phyloP scores from a whole-genome alignment of 2,113 vertebrate genomes.

The Artemisiospiza belli region DNA sequence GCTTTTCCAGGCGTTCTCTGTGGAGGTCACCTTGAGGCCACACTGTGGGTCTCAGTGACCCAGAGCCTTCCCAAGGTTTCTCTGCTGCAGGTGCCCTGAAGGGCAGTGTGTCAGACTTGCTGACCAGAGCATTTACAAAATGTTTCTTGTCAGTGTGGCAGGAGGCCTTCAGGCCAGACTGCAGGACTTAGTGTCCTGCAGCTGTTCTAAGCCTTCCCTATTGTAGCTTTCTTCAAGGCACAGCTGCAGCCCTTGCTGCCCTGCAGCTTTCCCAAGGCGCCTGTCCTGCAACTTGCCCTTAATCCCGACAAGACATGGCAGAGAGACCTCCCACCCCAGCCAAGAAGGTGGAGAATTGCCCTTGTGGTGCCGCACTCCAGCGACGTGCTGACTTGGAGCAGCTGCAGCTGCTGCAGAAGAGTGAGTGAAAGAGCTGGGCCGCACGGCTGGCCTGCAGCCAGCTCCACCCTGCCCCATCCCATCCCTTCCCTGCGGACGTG shows the following conservation, averaged over 20 bases:
- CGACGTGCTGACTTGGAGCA: neutral
- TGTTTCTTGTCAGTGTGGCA: neutral
- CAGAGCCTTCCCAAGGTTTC: neutral
- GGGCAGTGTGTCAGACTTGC: neutral
- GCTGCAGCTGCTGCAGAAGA: neutral
- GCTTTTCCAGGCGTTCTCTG: neutral
- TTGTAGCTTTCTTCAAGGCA: neutral
- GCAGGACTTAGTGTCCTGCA: neutral
- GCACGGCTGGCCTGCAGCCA: neutral
- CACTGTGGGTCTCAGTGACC: neutral
- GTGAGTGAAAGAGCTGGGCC: neutral
- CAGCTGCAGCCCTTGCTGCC: rapidly evolving
- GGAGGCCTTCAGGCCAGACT: neutral
- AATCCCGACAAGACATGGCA: too few relatives aligned
- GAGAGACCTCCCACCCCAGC: too few relatives aligned
- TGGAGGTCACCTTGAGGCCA: neutral
- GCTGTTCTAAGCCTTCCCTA: neutral
- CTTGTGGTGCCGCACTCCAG: too few relatives aligned
- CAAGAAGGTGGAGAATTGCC: neutral
- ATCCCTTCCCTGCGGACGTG: neutral
- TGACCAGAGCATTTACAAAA: neutral
- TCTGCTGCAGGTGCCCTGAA: neutral
- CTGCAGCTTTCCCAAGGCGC: too few relatives aligned
- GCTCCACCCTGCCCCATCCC: neutral
- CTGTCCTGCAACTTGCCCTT: too few relatives aligned